These are phyloP conservation scores for Dipodomys spectabilis DNA, from an alignment of 2,113 vertebrate species.

Conservation along the genomic window DNA sequence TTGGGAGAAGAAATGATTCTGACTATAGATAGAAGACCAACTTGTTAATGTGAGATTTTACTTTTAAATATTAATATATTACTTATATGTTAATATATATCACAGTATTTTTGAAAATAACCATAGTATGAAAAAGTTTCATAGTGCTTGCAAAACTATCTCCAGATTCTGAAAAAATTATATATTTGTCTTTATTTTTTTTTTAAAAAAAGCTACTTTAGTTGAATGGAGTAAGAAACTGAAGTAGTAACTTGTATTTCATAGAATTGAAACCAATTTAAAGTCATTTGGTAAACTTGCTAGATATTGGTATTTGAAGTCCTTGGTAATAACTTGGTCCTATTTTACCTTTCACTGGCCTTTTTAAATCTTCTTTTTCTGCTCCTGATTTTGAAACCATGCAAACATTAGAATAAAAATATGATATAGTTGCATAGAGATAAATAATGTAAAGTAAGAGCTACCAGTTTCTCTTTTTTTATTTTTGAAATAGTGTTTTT, in stretches of 20 bases:
- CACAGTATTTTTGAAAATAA: slow-evolving; percentile 6
- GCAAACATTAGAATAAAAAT: not conserved
- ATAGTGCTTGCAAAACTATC: slow-evolving; percentile 6
- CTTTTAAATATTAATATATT: slow-evolving; percentile 6
- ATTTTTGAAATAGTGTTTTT: slow-evolving; percentile 35
- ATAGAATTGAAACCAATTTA: slow-evolving; percentile 4
- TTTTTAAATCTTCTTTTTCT: not conserved
- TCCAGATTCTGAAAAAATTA: slow-evolving; percentile 16
- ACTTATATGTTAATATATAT: not conserved
- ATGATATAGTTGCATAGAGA: not conserved
- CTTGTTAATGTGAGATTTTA: not conserved
- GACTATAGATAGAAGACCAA: not conserved
- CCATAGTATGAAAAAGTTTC: not conserved
- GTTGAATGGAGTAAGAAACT: slow-evolving; percentile 15
- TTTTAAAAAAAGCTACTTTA: not conserved
- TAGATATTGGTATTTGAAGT: not conserved
- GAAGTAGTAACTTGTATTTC: slow-evolving; percentile 2
- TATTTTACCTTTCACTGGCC: not conserved
- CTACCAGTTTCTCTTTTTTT: not conserved
- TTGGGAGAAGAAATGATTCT: not conserved
- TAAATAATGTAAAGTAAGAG: not conserved
- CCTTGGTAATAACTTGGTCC: not conserved
- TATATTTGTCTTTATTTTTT: not conserved
- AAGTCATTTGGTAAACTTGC: slow-evolving; percentile 33
- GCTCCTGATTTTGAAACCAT: slow-evolving; percentile 11